phyloP scores from a whole-genome alignment of 2,113 vertebrate species.

The Centrocercus urophasianus region DNA sequence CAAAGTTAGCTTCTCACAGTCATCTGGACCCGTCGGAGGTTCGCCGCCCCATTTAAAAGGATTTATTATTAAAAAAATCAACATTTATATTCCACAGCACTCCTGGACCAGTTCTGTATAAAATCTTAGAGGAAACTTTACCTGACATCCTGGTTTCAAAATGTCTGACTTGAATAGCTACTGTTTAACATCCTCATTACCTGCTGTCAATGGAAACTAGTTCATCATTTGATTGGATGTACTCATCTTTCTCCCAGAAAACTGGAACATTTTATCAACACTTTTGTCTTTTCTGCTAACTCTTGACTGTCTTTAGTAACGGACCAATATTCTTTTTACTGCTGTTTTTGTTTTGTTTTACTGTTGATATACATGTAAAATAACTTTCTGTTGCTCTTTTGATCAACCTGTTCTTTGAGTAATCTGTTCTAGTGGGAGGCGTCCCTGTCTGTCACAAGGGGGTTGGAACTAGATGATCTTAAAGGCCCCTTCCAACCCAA shows the following conservation, averaged over 20 bases:
- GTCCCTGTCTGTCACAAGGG: no score
- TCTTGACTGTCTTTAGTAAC: background rate
- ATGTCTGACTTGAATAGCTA: background rate
- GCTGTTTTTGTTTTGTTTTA: background rate
- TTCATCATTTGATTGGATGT: background rate
- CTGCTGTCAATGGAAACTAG: background rate
- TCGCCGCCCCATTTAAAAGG: background rate
- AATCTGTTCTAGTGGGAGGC: no score
- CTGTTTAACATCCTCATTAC: background rate
- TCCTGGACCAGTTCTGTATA: background rate
- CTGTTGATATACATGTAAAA: background rate
- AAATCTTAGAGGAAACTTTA: background rate
- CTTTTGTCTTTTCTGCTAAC: background rate
- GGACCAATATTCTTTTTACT: background rate
- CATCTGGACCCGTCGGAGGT: no score
- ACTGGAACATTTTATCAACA: background rate
- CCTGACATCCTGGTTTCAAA: background rate
- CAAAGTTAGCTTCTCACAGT: background rate
- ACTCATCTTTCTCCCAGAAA: background rate
- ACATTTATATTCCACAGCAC: background rate
- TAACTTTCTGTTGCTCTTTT: background rate
- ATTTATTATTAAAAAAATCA: constrained; percentile 29
- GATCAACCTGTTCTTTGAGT: no score
- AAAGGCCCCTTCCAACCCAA: no score
- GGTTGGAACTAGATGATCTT: no score